These are phyloP conservation scores for Carduelis carduelis DNA, from an alignment of 2,797 vertebrate genomes.

Conservation along the genomic window DNA sequence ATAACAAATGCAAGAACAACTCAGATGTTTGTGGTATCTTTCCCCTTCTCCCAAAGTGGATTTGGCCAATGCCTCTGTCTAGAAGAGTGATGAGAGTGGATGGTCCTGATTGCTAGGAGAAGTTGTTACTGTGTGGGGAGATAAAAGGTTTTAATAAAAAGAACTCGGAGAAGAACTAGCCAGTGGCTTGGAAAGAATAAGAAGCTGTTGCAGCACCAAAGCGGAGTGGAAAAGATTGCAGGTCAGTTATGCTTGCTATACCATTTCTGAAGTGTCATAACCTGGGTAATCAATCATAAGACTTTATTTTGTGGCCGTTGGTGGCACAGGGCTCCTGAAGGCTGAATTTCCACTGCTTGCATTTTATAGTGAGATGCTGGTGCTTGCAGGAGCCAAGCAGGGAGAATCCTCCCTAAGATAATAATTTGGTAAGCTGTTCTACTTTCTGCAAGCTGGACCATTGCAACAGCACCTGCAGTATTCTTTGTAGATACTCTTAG, in stretches of 20 bases:
- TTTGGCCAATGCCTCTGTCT: background rate
- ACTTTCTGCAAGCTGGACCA: background rate
- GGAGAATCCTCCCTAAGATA: background rate
- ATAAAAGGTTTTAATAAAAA: constrained; percentile 20
- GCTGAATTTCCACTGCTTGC: background rate
- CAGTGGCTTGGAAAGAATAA: background rate
- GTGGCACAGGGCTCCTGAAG: background rate
- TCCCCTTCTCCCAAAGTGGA: background rate
- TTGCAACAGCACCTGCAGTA: background rate
- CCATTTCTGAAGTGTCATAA: background rate
- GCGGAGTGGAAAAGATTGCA: background rate
- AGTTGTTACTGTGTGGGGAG: background rate
- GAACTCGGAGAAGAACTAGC: background rate
- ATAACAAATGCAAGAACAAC: background rate
- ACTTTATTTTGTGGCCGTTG: background rate
- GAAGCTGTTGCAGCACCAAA: background rate
- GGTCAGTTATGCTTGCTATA: background rate
- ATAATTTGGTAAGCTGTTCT: background rate
- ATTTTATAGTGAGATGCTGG: background rate
- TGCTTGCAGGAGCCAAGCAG: background rate
- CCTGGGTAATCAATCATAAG: background rate
- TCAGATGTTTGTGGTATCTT: background rate
- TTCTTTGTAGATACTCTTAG: background rate
- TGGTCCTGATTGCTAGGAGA: background rate
- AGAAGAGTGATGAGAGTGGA: background rate